Evolutionary conservation across 2,113 vertebrate species (phyloP).

Genomic region (Jacana jacana): DNA sequence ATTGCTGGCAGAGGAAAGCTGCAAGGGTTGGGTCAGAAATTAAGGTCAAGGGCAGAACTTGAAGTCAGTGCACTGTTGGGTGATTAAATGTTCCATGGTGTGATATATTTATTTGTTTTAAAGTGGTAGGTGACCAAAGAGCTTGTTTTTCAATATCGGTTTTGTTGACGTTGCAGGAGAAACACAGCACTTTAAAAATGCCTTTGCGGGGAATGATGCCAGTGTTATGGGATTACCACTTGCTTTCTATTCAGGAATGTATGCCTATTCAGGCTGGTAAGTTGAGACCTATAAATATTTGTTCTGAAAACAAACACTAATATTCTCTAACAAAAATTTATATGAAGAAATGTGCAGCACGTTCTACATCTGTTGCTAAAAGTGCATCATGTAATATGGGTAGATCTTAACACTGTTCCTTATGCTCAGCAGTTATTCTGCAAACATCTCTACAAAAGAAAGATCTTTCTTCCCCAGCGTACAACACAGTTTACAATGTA

Average conservation of each 20-base stretch:
- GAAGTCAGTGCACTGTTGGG: neutral
- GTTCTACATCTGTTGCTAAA: neutral
- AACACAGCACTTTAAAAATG: conserved; percentile 89
- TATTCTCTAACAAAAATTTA: neutral
- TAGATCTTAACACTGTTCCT: neutral
- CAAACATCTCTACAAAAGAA: neutral
- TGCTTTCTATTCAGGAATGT: conserved; percentile 98
- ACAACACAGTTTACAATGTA: too few relatives aligned
- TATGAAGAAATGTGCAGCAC: neutral
- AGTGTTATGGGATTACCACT: conserved; percentile 86
- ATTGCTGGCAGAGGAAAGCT: neutral
- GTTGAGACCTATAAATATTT: conserved; percentile 30
- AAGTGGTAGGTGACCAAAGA: neutral
- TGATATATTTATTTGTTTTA: neutral
- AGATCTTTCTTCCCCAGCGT: neutral
- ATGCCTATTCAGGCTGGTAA: conserved; percentile 97
- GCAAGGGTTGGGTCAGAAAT: neutral
- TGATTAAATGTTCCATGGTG: neutral
- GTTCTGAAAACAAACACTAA: neutral
- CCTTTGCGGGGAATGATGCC: conserved; percentile 83
- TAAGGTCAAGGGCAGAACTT: neutral
- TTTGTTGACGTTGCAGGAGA: conserved; percentile 80
- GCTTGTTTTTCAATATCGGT: neutral
- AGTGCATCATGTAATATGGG: neutral
- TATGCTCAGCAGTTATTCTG: neutral